Conservation (phyloP, 2,888 invertebrate species). For the Eupithecia centaureata region DNA sequence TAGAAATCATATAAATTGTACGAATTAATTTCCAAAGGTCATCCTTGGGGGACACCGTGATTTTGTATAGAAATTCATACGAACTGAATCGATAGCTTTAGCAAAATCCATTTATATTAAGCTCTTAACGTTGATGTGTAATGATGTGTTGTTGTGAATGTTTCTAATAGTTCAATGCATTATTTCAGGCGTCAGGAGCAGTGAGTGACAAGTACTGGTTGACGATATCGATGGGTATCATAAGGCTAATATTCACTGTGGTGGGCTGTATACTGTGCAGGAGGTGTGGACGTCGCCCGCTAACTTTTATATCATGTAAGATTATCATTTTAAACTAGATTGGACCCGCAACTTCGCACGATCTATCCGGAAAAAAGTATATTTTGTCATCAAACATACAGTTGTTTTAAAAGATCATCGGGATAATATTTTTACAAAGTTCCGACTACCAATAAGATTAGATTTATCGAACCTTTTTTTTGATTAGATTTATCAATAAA, state of each 20-base stretch:
- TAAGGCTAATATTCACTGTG: conserved; percentile 85
- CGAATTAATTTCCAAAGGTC: neutral
- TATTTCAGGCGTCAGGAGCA: conserved; percentile 82
- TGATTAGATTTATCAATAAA: too few species aligned
- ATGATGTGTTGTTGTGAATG: neutral
- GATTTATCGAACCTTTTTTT: too few species aligned
- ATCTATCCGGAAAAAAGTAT: neutral
- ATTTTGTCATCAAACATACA: too few species aligned
- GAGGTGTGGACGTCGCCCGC: conserved; percentile 83
- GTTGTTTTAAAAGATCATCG: too few species aligned
- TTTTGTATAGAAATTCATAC: neutral
- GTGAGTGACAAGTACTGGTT: conserved; percentile 83
- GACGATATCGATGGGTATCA: conserved; percentile 85
- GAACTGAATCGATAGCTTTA: conserved; percentile 6
- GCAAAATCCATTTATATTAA: neutral
- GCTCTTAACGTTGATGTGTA: too few species aligned
- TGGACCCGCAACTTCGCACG: neutral
- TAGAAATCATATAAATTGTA: neutral
- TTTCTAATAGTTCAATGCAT: neutral
- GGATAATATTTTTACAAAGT: too few species aligned
- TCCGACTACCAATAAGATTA: too few species aligned
- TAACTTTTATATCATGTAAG: conserved; percentile 86
- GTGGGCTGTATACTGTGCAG: conserved; percentile 85
- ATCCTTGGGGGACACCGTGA: conserved; percentile 16
- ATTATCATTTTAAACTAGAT: conserved; percentile 7